phyloP scores from a whole-genome alignment of 2,888 invertebrate genomes.

The Pollenia amentaria region DNA sequence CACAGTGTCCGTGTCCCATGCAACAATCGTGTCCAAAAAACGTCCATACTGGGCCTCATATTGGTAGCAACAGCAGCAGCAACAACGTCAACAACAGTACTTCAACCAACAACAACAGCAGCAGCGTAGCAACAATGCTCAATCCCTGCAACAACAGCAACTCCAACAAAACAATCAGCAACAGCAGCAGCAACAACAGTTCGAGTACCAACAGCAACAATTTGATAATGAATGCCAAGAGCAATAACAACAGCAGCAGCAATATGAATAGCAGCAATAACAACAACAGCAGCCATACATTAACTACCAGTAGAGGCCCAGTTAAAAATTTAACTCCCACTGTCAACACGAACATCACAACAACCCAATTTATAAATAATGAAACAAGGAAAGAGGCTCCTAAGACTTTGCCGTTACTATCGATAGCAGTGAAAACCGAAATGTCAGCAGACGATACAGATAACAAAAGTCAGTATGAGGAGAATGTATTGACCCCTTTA shows the following conservation, averaged over 20 bases:
- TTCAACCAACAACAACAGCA: constrained; percentile 76
- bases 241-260: constrained; percentile 80
- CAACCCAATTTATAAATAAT: constrained; percentile 51
- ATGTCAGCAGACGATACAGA: constrained; percentile 79
- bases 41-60: constrained; percentile 99
- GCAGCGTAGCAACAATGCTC: constrained; percentile 67
- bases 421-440: constrained; percentile 80
- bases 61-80: constrained; percentile 93
- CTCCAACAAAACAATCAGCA: constrained; percentile 65
- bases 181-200: constrained; percentile 76
- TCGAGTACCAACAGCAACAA: constrained; percentile 74
- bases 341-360: constrained; percentile 75
- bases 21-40: constrained; percentile 98
- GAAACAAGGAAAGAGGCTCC: constrained; percentile 65
- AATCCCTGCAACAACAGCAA: constrained; percentile 74
- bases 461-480: constrained; percentile 83
- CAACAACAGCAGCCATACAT: constrained; percentile 78
- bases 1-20: constrained; percentile 93
- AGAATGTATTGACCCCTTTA: constrained; percentile 83
- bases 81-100: constrained; percentile 76
- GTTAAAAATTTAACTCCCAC: constrained; percentile 80
- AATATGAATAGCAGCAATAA: constrained; percentile 71
- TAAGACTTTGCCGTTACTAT: constrained; percentile 67
- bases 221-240: constrained; percentile 83
- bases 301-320: constrained; percentile 84